These are phyloP conservation scores for Podarcis siculus DNA, from an alignment of 2,797 vertebrate species.

Conservation along the genomic window DNA sequence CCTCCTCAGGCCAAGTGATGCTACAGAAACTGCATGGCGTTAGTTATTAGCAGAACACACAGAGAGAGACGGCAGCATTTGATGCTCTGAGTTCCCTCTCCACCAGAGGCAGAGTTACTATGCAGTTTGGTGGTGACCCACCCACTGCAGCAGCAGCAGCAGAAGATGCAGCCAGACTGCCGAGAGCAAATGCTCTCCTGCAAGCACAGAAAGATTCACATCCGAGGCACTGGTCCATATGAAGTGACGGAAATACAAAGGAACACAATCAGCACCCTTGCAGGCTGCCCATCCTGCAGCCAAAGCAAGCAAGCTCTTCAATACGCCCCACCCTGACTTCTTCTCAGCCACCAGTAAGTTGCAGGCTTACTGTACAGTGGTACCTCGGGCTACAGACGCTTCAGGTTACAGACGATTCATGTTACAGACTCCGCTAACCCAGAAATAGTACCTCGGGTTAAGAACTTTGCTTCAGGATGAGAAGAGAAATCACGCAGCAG, in stretches of 20 bases:
- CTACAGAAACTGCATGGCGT: background rate
- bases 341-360: background rate
- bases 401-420: no score
- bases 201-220: background rate
- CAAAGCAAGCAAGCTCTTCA: background rate
- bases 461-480: no score
- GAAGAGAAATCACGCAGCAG: no score
- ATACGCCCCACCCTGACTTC: background rate
- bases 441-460: no score
- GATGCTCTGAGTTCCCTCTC: conserved; percentile 34
- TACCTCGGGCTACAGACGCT: no score
- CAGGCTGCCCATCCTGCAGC: background rate
- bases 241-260: background rate
- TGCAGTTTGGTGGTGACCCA: conserved; percentile 62
- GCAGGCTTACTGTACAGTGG: no score
- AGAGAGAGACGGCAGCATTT: background rate
- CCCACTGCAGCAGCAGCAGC: conserved; percentile 59
- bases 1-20: conserved; percentile 20
- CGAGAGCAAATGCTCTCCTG: conserved; percentile 20
- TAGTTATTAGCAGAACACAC: background rate
- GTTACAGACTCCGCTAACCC: no score
- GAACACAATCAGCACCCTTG: background rate
- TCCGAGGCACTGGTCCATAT: background rate
- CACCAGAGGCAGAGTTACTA: conserved; percentile 38
- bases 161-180: conserved; percentile 47